A percentile compares a stretch with the other conserved stretches of the same genome.
phyloP scores from a whole-genome alignment of 2,888 invertebrate genomes.

The Neoaliturus tenellus region DNA sequence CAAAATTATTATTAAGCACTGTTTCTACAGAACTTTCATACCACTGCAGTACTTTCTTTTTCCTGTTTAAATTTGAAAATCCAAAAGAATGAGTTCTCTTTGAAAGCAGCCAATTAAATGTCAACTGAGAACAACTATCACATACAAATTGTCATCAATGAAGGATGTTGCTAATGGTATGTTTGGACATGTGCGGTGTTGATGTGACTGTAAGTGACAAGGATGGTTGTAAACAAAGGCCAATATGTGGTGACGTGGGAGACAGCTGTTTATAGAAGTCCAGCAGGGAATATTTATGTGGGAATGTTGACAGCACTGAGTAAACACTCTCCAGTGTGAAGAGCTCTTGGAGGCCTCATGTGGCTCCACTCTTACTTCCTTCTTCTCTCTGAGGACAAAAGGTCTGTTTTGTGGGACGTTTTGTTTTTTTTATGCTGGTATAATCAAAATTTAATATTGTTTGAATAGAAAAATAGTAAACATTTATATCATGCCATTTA shows the following conservation, averaged over 20 bases:
- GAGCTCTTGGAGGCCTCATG: conserved; percentile 14
- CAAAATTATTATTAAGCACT: no score
- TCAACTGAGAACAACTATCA: no score
- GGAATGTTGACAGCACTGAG: conserved; percentile 35
- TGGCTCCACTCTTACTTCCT: background rate
- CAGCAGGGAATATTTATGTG: conserved; percentile 31
- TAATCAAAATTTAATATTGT: no score
- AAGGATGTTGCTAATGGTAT: conserved; percentile 13
- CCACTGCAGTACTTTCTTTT: no score
- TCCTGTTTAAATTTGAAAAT: no score
- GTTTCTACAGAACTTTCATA: no score
- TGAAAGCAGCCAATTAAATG: no score
- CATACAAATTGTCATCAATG: background rate
- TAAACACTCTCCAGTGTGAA: conserved; percentile 1
- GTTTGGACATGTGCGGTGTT: conserved; percentile 15
- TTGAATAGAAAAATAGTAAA: no score
- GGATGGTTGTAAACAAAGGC: background rate
- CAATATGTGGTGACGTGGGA: background rate
- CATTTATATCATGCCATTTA: no score
- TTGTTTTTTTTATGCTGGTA: no score
- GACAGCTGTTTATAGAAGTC: conserved; percentile 26
- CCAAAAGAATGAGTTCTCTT: no score
- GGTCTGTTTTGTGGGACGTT: background rate
- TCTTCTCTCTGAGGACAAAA: background rate
- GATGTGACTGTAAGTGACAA: conserved; percentile 9